Evolutionary conservation across 2,888 invertebrate species (phyloP), one percentile per base, ranked within the genome.

Genomic region (Ceramica pisi): DNA sequence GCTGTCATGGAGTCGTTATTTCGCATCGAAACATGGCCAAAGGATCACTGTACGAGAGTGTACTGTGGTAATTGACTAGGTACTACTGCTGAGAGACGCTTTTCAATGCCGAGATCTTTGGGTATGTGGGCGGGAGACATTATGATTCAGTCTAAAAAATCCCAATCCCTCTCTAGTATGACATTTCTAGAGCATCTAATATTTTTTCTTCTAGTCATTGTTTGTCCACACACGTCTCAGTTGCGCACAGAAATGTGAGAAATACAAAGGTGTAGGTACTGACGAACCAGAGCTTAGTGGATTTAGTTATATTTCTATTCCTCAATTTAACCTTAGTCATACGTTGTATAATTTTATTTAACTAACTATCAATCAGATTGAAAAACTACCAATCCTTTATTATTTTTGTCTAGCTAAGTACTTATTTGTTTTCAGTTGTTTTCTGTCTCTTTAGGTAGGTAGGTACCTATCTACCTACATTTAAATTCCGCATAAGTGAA

Each of bases 401-500:
- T 38, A 8, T 38, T 38, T 38, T 14, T 14, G 14, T 9, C n/a
- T 48, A n/a, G 9, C n/a, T 8, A n/a, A 14, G 1, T 44, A 10
- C 44, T 6, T 60, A 46, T 10, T 10, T 44, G 26, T 61, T 60
- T 21, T 46, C 19, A 56, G 3, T 12, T 38, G 26, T 60, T 60
- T 41, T 23, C n/a, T 35, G 38, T 50, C n/a, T 16, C 48, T 9
- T 50, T n/a, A n/a, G n/a, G n/a, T n/a, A n/a, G n/a, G n/a, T n/a
- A n/a, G n/a, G n/a, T n/a, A n/a, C n/a, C n/a, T 50, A 55, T 35
- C n/a, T 35, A 12, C 12, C 35, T 57, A 63, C 41, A 64, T 69
- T 61, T 53, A 38, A 65, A 76, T 71, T 77, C 53, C 48, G 61
- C 71, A 64, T 82, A 71, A 60, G 62, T 71, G 41, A 67, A 64